phyloP scores from a whole-genome alignment of 2,113 vertebrate species.

The Beaufortia kweichowensis region DNA sequence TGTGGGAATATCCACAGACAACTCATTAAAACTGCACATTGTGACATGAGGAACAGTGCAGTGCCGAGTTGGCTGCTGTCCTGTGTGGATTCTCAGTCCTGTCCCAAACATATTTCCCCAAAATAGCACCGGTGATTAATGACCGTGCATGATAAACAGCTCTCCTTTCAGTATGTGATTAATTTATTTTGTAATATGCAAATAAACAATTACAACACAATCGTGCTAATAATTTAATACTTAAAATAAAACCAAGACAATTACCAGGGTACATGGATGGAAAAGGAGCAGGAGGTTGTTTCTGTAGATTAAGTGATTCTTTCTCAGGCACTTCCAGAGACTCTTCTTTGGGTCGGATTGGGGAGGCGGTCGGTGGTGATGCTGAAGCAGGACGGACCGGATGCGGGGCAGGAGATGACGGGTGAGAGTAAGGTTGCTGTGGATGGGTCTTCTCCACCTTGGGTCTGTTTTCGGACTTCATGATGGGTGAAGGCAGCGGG shows the following conservation, averaged over 20 bases:
- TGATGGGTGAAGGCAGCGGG: slow-evolving; percentile 77
- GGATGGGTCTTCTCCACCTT: slow-evolving; percentile 81
- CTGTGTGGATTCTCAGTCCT: slow-evolving; percentile 26
- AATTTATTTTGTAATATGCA: not conserved
- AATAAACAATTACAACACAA: not conserved
- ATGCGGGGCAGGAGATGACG: slow-evolving; percentile 80
- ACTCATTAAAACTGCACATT: slow-evolving; percentile 53
- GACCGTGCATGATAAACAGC: not conserved
- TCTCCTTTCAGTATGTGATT: slow-evolving; percentile 9
- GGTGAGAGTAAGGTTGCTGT: slow-evolving; percentile 80
- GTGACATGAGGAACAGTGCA: slow-evolving; percentile 50
- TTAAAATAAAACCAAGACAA: slow-evolving; percentile 40
- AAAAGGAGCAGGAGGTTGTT: slow-evolving; percentile 75
- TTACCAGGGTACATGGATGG: slow-evolving; percentile 85
- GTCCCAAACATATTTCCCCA: slow-evolving; percentile 13
- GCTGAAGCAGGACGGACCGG: slow-evolving; percentile 72
- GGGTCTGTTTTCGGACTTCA: slow-evolving; percentile 86
- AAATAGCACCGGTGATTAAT: slow-evolving; percentile 22
- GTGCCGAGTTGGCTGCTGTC: slow-evolving; percentile 36
- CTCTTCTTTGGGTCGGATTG: slow-evolving; percentile 85
- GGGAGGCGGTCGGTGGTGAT: slow-evolving; percentile 74
- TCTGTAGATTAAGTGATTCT: slow-evolving; percentile 78
- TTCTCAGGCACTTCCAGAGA: slow-evolving; percentile 74
- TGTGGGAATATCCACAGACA: slow-evolving; percentile 51
- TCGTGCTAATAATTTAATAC: not conserved